phyloP scores from a whole-genome alignment of 2,888 invertebrate species.

The Apocheima hispidaria region DNA sequence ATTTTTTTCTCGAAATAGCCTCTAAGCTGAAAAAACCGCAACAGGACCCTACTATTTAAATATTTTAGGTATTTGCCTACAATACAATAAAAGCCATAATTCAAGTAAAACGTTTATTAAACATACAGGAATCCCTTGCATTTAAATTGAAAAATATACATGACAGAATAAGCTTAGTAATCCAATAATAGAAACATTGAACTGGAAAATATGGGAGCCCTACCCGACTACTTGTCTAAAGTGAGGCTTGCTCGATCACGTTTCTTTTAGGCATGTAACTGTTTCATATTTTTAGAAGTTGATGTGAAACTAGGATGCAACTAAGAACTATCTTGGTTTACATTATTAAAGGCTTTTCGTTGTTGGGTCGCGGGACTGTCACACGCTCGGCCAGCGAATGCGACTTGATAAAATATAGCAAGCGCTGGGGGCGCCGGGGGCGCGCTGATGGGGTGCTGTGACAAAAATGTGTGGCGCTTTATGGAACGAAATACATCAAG shows the following conservation, averaged over 20 bases:
- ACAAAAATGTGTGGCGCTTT: too few species aligned
- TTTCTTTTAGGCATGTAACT: background rate
- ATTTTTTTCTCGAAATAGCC: too few species aligned
- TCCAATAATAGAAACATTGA: slow-evolving; percentile 22
- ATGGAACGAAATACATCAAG: too few species aligned
- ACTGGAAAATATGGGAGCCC: slow-evolving; percentile 22
- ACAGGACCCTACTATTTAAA: too few species aligned
- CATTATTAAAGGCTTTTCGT: background rate
- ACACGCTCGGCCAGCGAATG: too few species aligned
- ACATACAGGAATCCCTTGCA: slow-evolving; percentile 50
- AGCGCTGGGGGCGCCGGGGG: too few species aligned
- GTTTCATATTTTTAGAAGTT: background rate
- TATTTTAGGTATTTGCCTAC: background rate
- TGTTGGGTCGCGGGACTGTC: too few species aligned
- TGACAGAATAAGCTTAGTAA: slow-evolving; percentile 46
- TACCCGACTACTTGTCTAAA: slow-evolving; percentile 23
- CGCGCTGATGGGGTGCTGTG: too few species aligned
- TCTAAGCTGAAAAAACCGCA: too few species aligned
- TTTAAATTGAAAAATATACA: slow-evolving; percentile 46
- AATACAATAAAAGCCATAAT: slow-evolving; percentile 35
- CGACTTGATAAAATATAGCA: too few species aligned
- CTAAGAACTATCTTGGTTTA: background rate
- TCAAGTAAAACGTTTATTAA: slow-evolving; percentile 57
- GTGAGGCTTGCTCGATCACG: slow-evolving; percentile 4
- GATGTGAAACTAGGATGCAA: background rate